A percentile compares a stretch with the other conserved stretches of the same genome.
phyloP scores from a whole-genome alignment of 2,113 vertebrate genomes.

The Pavo muticus region DNA sequence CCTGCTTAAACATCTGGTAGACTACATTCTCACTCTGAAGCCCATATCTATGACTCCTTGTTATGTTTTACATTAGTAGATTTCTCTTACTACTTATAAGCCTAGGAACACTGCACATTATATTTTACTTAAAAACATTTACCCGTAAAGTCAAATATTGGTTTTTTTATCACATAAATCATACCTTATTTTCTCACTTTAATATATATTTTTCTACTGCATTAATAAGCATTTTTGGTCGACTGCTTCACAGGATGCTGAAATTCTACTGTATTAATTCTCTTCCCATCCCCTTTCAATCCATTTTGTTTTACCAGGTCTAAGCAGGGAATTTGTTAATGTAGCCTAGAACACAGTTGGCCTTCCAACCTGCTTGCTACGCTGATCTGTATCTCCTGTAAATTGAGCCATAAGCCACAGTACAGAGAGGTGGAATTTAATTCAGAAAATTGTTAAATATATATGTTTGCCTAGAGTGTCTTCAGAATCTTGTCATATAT shows the following conservation, averaged over 20 bases:
- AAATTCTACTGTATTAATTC: not conserved
- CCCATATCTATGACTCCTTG: slow-evolving; percentile 42
- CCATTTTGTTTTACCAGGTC: not conserved
- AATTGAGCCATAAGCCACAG: not conserved
- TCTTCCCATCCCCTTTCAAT: not conserved
- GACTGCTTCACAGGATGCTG: not conserved
- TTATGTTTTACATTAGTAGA: slow-evolving; percentile 41
- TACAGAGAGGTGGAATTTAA: not conserved
- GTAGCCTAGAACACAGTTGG: no score
- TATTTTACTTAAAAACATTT: not conserved
- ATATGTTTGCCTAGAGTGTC: not conserved
- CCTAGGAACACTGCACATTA: not conserved
- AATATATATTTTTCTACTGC: no score
- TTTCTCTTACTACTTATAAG: slow-evolving; percentile 29
- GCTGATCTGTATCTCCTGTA: not conserved
- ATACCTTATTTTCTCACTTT: not conserved
- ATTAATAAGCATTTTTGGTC: not conserved
- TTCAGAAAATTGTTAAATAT: not conserved
- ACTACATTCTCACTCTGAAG: slow-evolving; percentile 48
- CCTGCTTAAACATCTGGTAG: slow-evolving; percentile 20
- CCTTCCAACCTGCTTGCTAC: not conserved
- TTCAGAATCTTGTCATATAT: not conserved
- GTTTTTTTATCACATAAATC: not conserved
- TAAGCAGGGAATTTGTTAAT: not conserved
- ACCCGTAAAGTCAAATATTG: not conserved